Conservation (phyloP, 2,113 vertebrate genomes). For the Marcusenius ussheri region DNA sequence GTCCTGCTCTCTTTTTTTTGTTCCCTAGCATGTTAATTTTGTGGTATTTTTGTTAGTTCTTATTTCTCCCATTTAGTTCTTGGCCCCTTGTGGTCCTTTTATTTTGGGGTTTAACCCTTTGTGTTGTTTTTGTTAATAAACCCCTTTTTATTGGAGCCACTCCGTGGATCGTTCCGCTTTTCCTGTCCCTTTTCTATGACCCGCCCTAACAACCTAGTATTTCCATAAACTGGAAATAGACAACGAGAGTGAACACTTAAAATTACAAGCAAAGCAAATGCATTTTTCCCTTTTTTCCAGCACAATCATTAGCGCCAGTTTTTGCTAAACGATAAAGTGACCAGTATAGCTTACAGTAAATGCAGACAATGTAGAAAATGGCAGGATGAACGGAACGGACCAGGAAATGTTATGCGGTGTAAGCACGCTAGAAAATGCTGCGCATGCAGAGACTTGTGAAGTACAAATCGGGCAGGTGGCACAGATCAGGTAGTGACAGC, state of each 20-base stretch:
- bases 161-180: too few relatives aligned
- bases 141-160: too few relatives aligned
- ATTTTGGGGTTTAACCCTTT: too few relatives aligned
- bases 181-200: too few relatives aligned
- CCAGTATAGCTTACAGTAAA: neutral
- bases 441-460: neutral
- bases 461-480: neutral
- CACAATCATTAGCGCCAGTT: neutral
- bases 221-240: neutral
- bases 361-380: neutral
- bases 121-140: too few relatives aligned
- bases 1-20: too few relatives aligned
- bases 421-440: neutral
- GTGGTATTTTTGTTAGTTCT: too few relatives aligned
- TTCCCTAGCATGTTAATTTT: too few relatives aligned
- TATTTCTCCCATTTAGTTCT: too few relatives aligned
- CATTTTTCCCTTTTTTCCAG: neutral
- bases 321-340: neutral
- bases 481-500: neutral
- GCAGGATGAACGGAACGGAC: neutral
- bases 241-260: neutral
- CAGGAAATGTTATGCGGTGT: neutral
- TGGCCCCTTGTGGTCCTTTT: too few relatives aligned
- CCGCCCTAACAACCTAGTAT: neutral
- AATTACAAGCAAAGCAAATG: neutral